Percentiles rank a stretch among this genome's conserved stretches.
Conservation (phyloP, 2,113 vertebrate species). For the Papio anubis region DNA sequence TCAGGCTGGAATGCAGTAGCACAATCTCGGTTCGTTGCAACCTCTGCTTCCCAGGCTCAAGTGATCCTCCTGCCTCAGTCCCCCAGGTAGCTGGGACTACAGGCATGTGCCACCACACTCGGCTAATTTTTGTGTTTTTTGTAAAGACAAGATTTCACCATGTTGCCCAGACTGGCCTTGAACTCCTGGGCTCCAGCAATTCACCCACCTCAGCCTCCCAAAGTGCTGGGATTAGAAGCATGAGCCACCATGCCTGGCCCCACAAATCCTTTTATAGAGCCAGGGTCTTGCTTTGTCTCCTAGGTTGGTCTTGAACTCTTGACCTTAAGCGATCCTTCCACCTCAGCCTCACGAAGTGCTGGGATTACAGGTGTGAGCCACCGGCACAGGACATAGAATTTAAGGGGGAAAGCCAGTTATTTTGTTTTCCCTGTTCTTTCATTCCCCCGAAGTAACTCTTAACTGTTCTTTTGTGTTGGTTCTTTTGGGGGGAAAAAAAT, state of each 20-base stretch:
- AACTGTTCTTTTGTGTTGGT: not conserved
- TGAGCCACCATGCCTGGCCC: not conserved
- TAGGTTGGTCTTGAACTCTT: too few species aligned
- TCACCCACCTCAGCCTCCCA: not conserved
- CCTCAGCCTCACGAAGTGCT: too few species aligned
- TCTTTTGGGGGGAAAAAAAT: fast-evolving
- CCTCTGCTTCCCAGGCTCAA: too few species aligned
- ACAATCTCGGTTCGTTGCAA: too few species aligned
- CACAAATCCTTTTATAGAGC: not conserved
- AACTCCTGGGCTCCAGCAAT: not conserved
- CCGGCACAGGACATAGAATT: not conserved
- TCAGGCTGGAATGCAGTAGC: too few species aligned
- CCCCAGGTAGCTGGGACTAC: too few species aligned
- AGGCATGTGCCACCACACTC: too few species aligned
- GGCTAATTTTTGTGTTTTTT: too few species aligned
- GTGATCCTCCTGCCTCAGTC: too few species aligned
- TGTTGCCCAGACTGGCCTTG: not conserved
- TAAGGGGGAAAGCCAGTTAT: not conserved
- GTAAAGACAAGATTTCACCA: not conserved
- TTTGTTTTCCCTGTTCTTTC: not conserved
- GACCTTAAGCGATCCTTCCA: too few species aligned
- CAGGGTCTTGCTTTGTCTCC: not conserved
- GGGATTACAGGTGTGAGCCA: too few species aligned
- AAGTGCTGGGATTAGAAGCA: not conserved
- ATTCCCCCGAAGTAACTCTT: not conserved